Evolutionary conservation across 2,888 invertebrate species (phyloP).

Genomic region (Trachelus tabidus): DNA sequence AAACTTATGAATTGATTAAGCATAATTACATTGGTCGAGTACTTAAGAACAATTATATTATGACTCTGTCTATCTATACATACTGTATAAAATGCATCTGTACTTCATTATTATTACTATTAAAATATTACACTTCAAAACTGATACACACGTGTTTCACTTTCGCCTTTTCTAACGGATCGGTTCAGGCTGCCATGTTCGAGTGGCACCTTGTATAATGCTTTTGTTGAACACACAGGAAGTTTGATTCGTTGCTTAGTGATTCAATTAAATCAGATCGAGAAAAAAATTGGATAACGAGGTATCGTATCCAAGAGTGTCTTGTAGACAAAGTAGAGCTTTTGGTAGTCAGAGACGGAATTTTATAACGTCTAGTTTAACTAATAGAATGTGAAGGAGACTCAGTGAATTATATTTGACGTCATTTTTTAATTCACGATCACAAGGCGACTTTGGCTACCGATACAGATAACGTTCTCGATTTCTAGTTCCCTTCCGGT

Average conservation of each 20-base stretch:
- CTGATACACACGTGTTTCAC: background rate
- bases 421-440: too few species aligned
- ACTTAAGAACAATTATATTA: constrained; percentile 58
- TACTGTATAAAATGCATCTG: constrained; percentile 64
- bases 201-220: too few species aligned
- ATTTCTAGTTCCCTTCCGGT: too few species aligned
- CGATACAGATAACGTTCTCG: too few species aligned
- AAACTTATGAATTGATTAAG: constrained; percentile 54
- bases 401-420: too few species aligned
- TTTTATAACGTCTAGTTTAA: too few species aligned
- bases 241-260: too few species aligned
- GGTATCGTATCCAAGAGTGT: background rate
- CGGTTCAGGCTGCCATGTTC: too few species aligned
- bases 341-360: background rate
- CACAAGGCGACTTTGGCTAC: too few species aligned
- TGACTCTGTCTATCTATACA: constrained; percentile 63
- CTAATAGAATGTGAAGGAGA: too few species aligned
- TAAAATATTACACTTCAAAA: constrained; percentile 57
- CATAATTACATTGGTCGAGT: constrained; percentile 53
- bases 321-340: background rate
- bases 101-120: constrained; percentile 64
- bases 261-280: background rate
- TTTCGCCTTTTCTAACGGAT: background rate
- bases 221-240: background rate
- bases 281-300: too few species aligned